phyloP scores from a whole-genome alignment of 2,113 vertebrate genomes.

The Acanthisitta chloris region DNA sequence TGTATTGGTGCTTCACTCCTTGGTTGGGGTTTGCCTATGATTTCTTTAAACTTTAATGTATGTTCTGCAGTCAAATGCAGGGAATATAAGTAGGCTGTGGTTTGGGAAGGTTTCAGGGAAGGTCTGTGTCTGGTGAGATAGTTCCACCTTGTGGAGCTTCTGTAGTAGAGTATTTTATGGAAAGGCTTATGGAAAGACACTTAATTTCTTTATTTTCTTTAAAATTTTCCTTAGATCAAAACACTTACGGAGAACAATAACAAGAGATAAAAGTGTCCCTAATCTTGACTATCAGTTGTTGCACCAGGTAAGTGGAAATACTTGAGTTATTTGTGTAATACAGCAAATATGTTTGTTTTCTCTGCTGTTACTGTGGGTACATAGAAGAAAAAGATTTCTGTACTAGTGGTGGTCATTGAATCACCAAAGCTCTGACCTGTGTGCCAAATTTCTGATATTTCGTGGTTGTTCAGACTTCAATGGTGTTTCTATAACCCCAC shows the following conservation, averaged over 20 bases:
- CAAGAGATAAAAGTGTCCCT: slow-evolving; percentile 77
- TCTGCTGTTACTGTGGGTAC: neutral
- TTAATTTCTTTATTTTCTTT: neutral
- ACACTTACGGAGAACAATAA: slow-evolving; percentile 76
- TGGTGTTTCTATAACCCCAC: neutral
- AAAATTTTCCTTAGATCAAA: slow-evolving; percentile 59
- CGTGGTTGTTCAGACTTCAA: neutral
- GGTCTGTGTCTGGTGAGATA: neutral
- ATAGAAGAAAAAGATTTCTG: neutral
- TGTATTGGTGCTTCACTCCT: neutral
- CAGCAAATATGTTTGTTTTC: neutral
- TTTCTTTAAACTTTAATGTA: neutral
- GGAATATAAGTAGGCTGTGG: neutral
- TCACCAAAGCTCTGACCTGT: neutral
- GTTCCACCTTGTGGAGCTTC: slow-evolving; percentile 48
- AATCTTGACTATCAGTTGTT: slow-evolving; percentile 72
- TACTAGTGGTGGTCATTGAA: neutral
- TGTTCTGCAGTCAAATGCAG: neutral
- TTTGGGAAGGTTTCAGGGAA: neutral
- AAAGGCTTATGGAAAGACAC: neutral
- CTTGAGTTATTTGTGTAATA: neutral
- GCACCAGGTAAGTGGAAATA: slow-evolving; percentile 75
- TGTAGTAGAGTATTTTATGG: neutral
- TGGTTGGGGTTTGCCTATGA: neutral
- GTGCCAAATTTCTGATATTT: neutral